Evolutionary conservation across 1,140 invertebrate species (phyloP), one percentile per base, ranked within the genome.

Genomic region (Lepidurus arcticus): DNA sequence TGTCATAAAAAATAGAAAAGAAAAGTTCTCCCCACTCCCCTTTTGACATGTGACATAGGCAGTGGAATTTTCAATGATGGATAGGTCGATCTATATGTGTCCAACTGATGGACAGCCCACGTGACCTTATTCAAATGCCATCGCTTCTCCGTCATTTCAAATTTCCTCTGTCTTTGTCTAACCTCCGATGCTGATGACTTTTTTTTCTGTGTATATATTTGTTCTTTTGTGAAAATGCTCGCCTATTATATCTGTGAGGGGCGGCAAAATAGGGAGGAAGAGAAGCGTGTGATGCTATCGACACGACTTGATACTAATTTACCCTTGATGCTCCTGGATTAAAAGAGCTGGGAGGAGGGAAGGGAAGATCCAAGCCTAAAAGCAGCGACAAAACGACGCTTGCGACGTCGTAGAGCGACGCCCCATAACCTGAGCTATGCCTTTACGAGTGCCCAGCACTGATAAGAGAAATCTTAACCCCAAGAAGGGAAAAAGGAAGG

Each of bases 391-490:
- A 21, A 65, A 65, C 53, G 53, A 65, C 53, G 53, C 53, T 65
- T 65, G 53, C 53, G 53, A 65, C 21, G 53, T 65, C 53, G 53
- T 65, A 65, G 53, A 11, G 21, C 7, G 53, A 65, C 53, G 53
- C 53, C 53, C 53, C 53, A 65, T 65, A 65, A 65, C 53, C 53
- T 65, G 53, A 65, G 53, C 53, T 65, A 13, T 65, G 53, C 53
- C 21, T 65, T 65, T 65, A 65, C 53, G 53, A 65, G 53, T 65
- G 53, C 53, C 53, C 21, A 65, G 53, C 53, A 65, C 53, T 65
- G 53, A 65, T 65, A 65, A 65, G 53, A 65, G 53, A 65, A 65
- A 65, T 65, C 53, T 65, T 65, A 65, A 65, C 53, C 53, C 13
- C 53, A 65, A 65, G 53, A 65, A 65, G 53, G 53, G 53, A 4